Evolutionary conservation across 2,113 vertebrate genomes (phyloP).

Genomic region (Myotis lucifugus): DNA sequence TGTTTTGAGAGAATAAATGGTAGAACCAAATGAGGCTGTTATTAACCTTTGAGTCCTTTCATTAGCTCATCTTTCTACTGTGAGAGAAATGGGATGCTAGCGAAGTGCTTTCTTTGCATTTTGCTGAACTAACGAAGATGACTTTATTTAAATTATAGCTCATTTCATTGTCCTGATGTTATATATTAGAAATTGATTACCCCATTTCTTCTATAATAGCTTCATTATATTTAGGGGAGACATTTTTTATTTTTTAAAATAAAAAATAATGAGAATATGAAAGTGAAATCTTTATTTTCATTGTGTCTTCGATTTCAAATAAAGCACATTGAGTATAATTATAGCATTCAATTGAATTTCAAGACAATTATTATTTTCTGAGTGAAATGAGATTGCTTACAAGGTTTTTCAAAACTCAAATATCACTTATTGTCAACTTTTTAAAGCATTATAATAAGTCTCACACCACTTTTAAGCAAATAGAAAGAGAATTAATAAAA

Average conservation of each 20-base stretch:
- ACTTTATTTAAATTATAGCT: slow-evolving; percentile 82
- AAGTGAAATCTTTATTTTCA: slow-evolving; percentile 75
- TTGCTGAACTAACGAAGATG: slow-evolving; percentile 79
- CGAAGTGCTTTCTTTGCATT: slow-evolving; percentile 85
- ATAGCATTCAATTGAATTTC: slow-evolving; percentile 76
- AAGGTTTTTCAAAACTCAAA: slow-evolving; percentile 17
- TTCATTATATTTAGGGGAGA: slow-evolving; percentile 79
- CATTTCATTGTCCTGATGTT: slow-evolving; percentile 75
- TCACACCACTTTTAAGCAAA: neutral
- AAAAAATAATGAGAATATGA: slow-evolving; percentile 76
- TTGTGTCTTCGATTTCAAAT: slow-evolving; percentile 74
- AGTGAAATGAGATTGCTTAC: slow-evolving; percentile 73
- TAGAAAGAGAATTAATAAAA: neutral
- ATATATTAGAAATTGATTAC: slow-evolving; percentile 84
- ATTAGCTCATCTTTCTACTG: slow-evolving; percentile 76
- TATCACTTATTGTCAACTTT: slow-evolving; percentile 55
- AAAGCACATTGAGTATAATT: slow-evolving; percentile 68
- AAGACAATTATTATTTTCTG: slow-evolving; percentile 62
- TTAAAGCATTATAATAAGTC: neutral
- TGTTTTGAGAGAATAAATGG: slow-evolving; percentile 47
- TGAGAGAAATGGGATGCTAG: slow-evolving; percentile 55
- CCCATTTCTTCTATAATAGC: slow-evolving; percentile 79
- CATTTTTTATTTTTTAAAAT: slow-evolving; percentile 76
- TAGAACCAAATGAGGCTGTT: slow-evolving; percentile 71
- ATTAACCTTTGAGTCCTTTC: slow-evolving; percentile 79